phyloP scores from a whole-genome alignment of 2,888 invertebrate genomes.

The Volucella zonaria region DNA sequence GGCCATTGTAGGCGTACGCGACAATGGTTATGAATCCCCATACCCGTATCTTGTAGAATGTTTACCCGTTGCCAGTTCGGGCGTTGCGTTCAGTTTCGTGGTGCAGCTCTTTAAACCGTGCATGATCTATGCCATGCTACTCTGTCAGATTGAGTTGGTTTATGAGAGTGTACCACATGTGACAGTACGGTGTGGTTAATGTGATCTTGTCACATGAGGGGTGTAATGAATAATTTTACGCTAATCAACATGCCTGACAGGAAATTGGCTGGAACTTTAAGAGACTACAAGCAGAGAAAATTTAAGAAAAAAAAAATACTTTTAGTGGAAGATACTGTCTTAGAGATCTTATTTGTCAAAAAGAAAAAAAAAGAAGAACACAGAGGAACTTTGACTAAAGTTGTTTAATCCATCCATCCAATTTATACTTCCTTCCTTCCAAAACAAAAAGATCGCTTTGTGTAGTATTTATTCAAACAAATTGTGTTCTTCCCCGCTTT shows the following conservation, averaged over 20 bases:
- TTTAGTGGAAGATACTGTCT: neutral
- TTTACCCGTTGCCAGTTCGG: slow-evolving; percentile 51
- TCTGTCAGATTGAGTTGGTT: slow-evolving; percentile 60
- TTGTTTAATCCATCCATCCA: too few relatives aligned
- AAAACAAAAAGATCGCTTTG: too few relatives aligned
- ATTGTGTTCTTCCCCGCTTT: too few relatives aligned
- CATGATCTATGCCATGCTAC: slow-evolving; percentile 33
- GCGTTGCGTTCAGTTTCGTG: slow-evolving; percentile 33
- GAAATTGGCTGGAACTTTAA: slow-evolving; percentile 53
- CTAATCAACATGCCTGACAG: slow-evolving; percentile 67
- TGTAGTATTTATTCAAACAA: too few relatives aligned
- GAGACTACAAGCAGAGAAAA: neutral
- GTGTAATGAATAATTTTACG: slow-evolving; percentile 71
- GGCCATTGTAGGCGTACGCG: slow-evolving; percentile 72
- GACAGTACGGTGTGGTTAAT: slow-evolving; percentile 44
- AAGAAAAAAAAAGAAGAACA: too few relatives aligned
- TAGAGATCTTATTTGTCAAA: too few relatives aligned
- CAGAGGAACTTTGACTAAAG: too few relatives aligned
- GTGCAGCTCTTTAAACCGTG: slow-evolving; percentile 22
- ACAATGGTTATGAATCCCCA: slow-evolving; percentile 43
- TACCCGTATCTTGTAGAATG: slow-evolving; percentile 45
- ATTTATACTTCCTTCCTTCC: too few relatives aligned
- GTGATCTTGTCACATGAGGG: slow-evolving; percentile 64
- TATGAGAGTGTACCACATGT: slow-evolving; percentile 20
- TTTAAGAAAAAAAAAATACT: neutral